Base-by-base conservation (phyloP, 2,797 vertebrate species). In the Hoplostethus mediterraneus region DNA sequence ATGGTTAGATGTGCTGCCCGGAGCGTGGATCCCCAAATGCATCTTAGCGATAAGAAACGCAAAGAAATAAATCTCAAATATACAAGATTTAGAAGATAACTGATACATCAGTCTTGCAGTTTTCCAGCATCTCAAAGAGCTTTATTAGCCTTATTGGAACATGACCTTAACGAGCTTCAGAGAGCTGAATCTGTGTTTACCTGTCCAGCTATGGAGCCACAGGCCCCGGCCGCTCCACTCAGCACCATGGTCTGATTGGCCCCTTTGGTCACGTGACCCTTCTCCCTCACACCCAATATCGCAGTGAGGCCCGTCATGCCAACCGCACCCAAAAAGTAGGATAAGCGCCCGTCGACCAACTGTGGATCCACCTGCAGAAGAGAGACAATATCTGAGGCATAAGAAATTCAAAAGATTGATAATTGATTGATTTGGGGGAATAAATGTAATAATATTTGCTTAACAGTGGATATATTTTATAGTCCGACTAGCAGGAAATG, bases 181-280 rank as follows among this genome's bases (percentile, higher is more conserved):
- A 36, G 1, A 36, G 30, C 36, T 38, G 36, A 8, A 13, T 33
- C 11, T 49, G 51, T 30, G 49, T 47, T 83, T 83, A 99, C 97
- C 97, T 99, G 98, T 60, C 98, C 98, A 0, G 97, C 97, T 75
- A 99, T 80, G 40, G 96, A 97, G 56, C 98, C 98, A 16, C 98
- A 99, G 59, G 97, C 96, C 2, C 97, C 98, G 0, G 96, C 97
- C 1, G 97, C 98, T 0, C 97, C 97, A 0, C 97, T 99, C 80
- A 99, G 93, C 82, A 99, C 97, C 96, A 99, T 95, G 0, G 97
- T 99, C 89, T 98, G 97, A 75, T 95, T 95, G 33, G 94, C 93
- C 54, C 96, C 96, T 14, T 60, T 85, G 17, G 80, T 91, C 90
- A 99, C 85, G 0, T 98, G 93, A 80, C 97, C 98, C 52, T 97